Evolutionary conservation across 1,140 invertebrate species (phyloP).

Genomic region (Chelonus insularis): DNA sequence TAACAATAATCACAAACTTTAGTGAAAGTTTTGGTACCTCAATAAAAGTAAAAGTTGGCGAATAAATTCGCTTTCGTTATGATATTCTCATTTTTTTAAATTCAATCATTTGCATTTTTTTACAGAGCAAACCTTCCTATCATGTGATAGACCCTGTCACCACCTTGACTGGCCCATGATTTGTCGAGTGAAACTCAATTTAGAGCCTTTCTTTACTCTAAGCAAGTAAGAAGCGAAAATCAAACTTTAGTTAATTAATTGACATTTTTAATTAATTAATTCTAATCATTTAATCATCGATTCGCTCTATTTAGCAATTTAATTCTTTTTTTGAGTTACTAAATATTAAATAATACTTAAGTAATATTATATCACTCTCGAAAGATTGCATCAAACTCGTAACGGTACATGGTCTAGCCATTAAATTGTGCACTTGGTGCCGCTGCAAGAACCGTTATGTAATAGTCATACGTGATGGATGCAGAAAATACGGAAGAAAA

Average conservation of each 20-base stretch:
- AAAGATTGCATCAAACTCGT: conserved; percentile 1
- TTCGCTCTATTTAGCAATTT: not conserved
- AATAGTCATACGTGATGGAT: not conserved
- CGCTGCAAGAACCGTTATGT: conserved; percentile 27
- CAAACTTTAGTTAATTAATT: too few relatives aligned
- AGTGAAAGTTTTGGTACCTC: too few relatives aligned
- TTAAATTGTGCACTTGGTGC: conserved; percentile 26
- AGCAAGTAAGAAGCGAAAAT: conserved; percentile 72
- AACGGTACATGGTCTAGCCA: conserved; percentile 2
- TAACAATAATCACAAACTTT: too few relatives aligned
- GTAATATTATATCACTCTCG: conserved; percentile 8
- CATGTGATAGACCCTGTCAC: conserved; percentile 74
- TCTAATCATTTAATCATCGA: too few relatives aligned
- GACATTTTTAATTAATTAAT: too few relatives aligned
- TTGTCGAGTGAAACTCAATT: conserved; percentile 71
- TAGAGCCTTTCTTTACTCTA: conserved; percentile 70
- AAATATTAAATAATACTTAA: conserved; percentile 3
- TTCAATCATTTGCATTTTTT: conserved; percentile 51
- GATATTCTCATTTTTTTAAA: too few relatives aligned
- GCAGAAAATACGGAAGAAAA: conserved; percentile 2
- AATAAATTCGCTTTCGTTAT: conserved; percentile 1
- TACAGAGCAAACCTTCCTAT: conserved; percentile 71
- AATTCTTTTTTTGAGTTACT: not conserved
- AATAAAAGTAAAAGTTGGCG: too few relatives aligned
- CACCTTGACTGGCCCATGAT: conserved; percentile 80